Evolutionary conservation across 2,113 vertebrate species (phyloP), one percentile per base, ranked within the genome.

Genomic region (Harpagus bidentatus): DNA sequence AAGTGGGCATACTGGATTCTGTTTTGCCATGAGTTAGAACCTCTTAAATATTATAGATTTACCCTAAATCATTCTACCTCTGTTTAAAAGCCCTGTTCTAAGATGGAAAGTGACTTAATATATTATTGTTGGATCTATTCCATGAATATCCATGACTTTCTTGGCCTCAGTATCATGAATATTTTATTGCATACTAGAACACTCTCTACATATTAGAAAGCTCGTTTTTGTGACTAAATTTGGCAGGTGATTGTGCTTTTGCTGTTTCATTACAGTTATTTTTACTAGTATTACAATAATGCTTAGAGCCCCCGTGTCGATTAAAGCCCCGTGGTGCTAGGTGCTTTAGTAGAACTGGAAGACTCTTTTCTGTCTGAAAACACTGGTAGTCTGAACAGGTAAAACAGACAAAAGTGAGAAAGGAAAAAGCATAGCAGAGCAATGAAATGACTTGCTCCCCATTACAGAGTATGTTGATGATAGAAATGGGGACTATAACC

Each of bases 141-240:
- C 96, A 96, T 73, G 81, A 91, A 95, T 94, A 96, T 86, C 95
- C 78, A 86, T 88, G 82, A 94, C 87, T 90, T 93, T 88, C 71
- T 93, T 93, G 66, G 67, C 91, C 93, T 82, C 55, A 47, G 25
- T 55, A 70, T 90, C 84, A 94, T 86, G 84, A 97, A 96, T 95
- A 96, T 93, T 96, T 95, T 95, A 94, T 81, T 95, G 79, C 67
- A 74, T 66, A 95, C 73, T 38, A 69, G 93, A 94, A 85, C 36
- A 62, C 45, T 89, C 34, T 91, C 62, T 73, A 67, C 32, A 34
- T 85, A 88, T 71, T 90, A 95, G 42, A 70, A 20, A 42, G 16
- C 38, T 77, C 25, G 42, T 82, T 95, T 95, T 86, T 91, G 86
- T 78, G 67, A 85, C 78, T 80, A 71, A 93, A 80, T 74, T 93